Conservation (phyloP, 2,113 vertebrate species). For the Dermatemys mawii region DNA sequence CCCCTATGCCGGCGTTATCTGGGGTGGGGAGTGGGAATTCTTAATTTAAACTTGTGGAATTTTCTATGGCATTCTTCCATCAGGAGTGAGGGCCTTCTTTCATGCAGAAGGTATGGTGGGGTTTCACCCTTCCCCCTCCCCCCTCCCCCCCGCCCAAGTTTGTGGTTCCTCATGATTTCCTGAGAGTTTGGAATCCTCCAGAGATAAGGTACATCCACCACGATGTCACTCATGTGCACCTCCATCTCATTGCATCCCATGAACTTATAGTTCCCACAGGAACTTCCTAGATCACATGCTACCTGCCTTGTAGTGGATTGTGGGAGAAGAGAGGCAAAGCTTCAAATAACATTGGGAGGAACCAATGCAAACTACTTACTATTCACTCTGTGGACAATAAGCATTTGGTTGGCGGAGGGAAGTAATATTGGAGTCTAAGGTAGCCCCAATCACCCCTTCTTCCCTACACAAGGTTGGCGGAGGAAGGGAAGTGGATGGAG, state of each 20-base stretch:
- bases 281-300: not conserved
- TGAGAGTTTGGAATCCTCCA: not conserved
- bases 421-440: not conserved
- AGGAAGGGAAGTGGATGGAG: not conserved
- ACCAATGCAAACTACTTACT: not conserved
- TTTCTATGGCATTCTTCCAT: not conserved
- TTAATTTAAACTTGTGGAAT: not conserved
- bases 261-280: not conserved
- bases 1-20: slow-evolving; percentile 3
- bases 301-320: not conserved
- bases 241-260: not conserved
- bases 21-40: not conserved
- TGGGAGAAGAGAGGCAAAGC: not conserved
- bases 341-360: not conserved
- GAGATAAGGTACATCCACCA: not conserved
- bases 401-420: not conserved
- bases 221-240: not conserved
- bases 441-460: not conserved
- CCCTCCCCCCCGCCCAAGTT: too few species aligned
- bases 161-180: not conserved
- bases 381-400: not conserved
- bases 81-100: not conserved
- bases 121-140: not conserved
- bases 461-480: not conserved
- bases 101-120: rapidly evolving